Evolutionary conservation across 2,797 vertebrate species (phyloP).

Genomic region (Amphiprion clarkii): DNA sequence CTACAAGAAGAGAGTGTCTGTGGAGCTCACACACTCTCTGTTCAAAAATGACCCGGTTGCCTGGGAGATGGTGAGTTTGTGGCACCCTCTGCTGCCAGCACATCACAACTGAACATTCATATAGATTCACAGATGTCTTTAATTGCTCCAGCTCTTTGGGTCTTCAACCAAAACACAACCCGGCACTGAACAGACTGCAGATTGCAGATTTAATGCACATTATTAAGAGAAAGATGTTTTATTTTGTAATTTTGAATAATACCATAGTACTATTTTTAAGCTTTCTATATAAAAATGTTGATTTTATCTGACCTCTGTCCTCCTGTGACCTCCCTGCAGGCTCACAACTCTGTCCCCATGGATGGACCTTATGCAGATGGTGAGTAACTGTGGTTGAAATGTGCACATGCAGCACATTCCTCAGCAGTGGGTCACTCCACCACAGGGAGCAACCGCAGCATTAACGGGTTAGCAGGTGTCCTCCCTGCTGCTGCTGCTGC

Average conservation of each 20-base stretch:
- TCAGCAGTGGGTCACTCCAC: slow-evolving; percentile 40
- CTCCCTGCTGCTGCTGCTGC: slow-evolving; percentile 13
- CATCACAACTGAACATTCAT: background rate
- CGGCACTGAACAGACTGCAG: background rate
- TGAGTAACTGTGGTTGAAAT: slow-evolving; percentile 73
- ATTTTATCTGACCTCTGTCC: slow-evolving; percentile 43
- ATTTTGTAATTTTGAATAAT: background rate
- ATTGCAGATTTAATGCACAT: background rate
- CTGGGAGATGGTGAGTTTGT: slow-evolving; percentile 93
- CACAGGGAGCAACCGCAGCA: slow-evolving; percentile 25
- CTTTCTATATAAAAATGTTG: slow-evolving; percentile 11
- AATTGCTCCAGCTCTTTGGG: background rate
- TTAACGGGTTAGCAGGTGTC: slow-evolving; percentile 23
- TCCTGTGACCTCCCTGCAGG: slow-evolving; percentile 72
- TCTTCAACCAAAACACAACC: background rate
- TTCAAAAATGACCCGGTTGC: slow-evolving; percentile 94
- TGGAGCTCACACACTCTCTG: slow-evolving; percentile 97
- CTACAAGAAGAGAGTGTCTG: slow-evolving; percentile 94
- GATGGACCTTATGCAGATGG: slow-evolving; percentile 76
- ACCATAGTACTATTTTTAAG: background rate
- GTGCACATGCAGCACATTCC: slow-evolving; percentile 70
- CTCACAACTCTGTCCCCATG: slow-evolving; percentile 76
- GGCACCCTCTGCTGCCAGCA: slow-evolving; percentile 38
- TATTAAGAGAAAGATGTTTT: background rate
- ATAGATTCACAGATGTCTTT: too few relatives aligned